Percentiles rank a stretch among this genome's conserved stretches.
Evolutionary conservation across 2,113 vertebrate species (phyloP).

Genomic region (Dolichallabes microphthalmus): DNA sequence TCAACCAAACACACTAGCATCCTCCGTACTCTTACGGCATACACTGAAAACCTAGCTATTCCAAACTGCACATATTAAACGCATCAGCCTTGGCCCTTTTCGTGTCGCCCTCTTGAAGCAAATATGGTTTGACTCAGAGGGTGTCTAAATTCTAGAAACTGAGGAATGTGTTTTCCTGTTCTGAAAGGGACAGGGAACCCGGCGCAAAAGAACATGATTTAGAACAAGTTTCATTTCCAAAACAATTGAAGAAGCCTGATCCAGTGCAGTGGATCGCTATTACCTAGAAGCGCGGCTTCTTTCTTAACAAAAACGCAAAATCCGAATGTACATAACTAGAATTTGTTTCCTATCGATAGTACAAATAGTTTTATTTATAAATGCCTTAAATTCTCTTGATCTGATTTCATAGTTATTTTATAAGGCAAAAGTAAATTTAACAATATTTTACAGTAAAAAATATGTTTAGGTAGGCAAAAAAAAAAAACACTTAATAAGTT

Average conservation of each 20-base stretch:
- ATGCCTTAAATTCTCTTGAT: slow-evolving; percentile 44
- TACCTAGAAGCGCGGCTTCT: not conserved
- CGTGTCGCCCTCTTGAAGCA: not conserved
- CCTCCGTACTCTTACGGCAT: not conserved
- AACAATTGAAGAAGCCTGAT: not conserved
- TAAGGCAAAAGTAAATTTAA: slow-evolving; percentile 8
- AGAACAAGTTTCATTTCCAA: not conserved
- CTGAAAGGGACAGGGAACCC: not conserved
- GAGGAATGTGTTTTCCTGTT: not conserved
- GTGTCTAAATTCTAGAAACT: not conserved
- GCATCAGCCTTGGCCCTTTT: not conserved
- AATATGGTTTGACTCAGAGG: slow-evolving; percentile 1
- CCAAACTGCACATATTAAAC: not conserved
- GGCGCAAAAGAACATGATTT: not conserved
- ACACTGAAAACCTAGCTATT: not conserved
- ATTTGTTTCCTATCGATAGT: slow-evolving; percentile 30
- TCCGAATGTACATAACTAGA: slow-evolving; percentile 21
- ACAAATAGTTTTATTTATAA: slow-evolving; percentile 40
- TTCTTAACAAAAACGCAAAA: not conserved
- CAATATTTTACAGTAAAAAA: slow-evolving; percentile 41
- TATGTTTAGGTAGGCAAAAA: not conserved
- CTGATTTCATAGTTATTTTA: slow-evolving; percentile 24
- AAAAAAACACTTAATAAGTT: slow-evolving; percentile 34
- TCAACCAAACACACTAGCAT: not conserved
- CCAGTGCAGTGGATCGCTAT: not conserved